Evolutionary conservation across 1,140 invertebrate species (phyloP).

Genomic region (Phortica variegata): DNA sequence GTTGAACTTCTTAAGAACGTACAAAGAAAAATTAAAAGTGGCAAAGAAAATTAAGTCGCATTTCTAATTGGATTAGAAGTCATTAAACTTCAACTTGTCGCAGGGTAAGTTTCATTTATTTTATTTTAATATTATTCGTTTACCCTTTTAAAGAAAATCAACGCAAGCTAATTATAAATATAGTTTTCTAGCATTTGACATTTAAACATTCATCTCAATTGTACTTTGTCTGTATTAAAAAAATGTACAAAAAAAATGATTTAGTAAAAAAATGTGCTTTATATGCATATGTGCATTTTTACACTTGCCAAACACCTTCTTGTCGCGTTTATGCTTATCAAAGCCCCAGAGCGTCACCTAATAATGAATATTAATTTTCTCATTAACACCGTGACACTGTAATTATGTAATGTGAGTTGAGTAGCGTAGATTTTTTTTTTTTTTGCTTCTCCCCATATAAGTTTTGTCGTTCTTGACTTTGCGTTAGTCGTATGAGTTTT

Average conservation of each 20-base stretch:
- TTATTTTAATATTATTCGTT: no score
- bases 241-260: no score
- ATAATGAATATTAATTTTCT: conserved; percentile 53
- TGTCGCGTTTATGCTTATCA: conserved; percentile 7
- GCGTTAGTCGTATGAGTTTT: conserved; percentile 23
- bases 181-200: no score
- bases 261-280: no score
- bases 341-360: conserved; percentile 28
- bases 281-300: no score
- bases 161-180: no score
- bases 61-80: conserved; percentile 52
- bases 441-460: neutral
- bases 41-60: conserved; percentile 15
- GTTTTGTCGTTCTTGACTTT: conserved; percentile 12
- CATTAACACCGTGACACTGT: conserved; percentile 39
- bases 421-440: conserved; percentile 39
- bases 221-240: no score
- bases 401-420: no score
- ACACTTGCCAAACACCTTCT: no score
- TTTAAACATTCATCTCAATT: no score
- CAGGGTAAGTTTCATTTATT: conserved; percentile 8
- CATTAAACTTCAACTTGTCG: conserved; percentile 27
- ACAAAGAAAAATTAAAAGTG: conserved; percentile 21
- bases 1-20: neutral
- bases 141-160: no score